Conservation (phyloP, 2,113 vertebrate species). For the Dicaeum eximium region DNA sequence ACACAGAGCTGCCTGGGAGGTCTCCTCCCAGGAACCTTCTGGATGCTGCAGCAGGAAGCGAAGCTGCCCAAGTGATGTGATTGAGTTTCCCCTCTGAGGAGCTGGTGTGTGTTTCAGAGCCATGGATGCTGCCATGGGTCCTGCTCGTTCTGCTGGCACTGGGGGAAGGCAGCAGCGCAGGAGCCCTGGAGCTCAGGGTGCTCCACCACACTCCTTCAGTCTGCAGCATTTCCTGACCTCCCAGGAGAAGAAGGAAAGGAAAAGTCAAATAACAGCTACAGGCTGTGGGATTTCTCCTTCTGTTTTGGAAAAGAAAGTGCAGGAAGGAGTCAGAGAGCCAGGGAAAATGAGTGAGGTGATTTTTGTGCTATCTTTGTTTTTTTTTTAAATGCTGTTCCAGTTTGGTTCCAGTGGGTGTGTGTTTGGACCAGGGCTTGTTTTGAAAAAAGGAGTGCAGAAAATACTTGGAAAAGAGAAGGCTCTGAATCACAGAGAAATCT, state of each 20-base stretch:
- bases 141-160: accelerated
- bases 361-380: not conserved
- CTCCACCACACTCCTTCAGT: not conserved
- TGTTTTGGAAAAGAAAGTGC: conserved; percentile 13
- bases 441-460: not conserved
- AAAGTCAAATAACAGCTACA: not conserved
- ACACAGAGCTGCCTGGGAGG: not conserved
- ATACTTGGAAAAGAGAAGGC: not conserved
- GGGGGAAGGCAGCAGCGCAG: accelerated
- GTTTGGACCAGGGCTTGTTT: not conserved
- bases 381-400: not conserved
- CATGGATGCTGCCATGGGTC: accelerated
- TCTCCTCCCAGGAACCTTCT: not conserved
- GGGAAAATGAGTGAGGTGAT: not conserved
- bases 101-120: not conserved
- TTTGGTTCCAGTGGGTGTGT: not conserved
- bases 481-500: not conserved
- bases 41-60: not conserved
- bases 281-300: not conserved
- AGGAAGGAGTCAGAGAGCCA: not conserved
- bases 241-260: not conserved
- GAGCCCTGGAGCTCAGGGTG: accelerated
- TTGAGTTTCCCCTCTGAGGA: not conserved
- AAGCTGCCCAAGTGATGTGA: not conserved
- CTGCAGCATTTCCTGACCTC: not conserved